These are phyloP conservation scores for Motacilla alba DNA, from an alignment of 2,113 vertebrate genomes.

Conservation along the genomic window DNA sequence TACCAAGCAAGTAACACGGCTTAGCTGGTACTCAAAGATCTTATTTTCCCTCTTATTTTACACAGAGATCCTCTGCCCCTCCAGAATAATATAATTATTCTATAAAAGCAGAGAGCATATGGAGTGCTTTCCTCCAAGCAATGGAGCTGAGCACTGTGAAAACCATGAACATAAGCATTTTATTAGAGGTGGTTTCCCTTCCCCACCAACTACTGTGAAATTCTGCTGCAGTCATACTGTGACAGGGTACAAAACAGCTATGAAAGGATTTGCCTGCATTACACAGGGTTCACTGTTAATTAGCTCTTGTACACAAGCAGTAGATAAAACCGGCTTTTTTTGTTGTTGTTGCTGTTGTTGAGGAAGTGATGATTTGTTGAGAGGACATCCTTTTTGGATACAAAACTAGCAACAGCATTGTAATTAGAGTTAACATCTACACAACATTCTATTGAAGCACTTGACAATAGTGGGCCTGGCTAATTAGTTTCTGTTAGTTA, in stretches of 20 bases:
- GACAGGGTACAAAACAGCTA: constrained; percentile 48
- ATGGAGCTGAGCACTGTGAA: constrained; percentile 1
- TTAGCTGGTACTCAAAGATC: neutral
- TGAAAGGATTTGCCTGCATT: constrained; percentile 51
- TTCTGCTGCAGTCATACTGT: constrained; percentile 43
- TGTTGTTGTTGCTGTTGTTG: neutral
- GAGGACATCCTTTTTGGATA: constrained; percentile 52
- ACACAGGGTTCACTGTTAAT: constrained; percentile 63
- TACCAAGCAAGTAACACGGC: neutral
- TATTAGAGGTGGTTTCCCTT: constrained; percentile 59
- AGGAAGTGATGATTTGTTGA: constrained; percentile 60
- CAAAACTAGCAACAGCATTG: constrained; percentile 32
- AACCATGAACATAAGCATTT: constrained; percentile 30
- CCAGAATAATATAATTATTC: constrained; percentile 52
- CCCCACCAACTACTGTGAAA: constrained; percentile 42
- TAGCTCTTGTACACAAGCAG: constrained; percentile 48
- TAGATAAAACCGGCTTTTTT: constrained; percentile 21
- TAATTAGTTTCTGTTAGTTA: constrained; percentile 70
- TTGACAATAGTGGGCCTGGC: constrained; percentile 46
- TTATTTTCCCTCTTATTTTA: neutral
- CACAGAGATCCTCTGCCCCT: neutral
- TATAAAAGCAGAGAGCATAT: constrained; percentile 58
- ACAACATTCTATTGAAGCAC: constrained; percentile 43
- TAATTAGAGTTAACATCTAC: constrained; percentile 65
- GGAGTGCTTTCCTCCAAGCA: constrained; percentile 38